Percentiles rank a stretch among this genome's conserved stretches.
phyloP scores from a whole-genome alignment of 1,140 invertebrate species.

The Pseudomyrmex concolor region DNA sequence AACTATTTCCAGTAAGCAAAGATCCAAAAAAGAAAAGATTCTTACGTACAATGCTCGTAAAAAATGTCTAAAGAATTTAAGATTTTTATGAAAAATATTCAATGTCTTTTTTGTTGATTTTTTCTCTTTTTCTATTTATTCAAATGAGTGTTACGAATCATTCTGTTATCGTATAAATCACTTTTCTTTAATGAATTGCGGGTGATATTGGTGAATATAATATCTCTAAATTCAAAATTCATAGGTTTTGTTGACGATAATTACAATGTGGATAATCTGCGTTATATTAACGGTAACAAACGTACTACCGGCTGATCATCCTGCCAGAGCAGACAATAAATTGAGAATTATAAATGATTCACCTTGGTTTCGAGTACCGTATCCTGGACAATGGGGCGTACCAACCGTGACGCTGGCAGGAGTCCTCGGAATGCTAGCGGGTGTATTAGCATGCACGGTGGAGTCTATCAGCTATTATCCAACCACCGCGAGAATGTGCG shows the following conservation, averaged over 20 bases:
- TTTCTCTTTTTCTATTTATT: no score
- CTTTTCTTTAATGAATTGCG: background rate
- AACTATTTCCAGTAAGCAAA: conserved; percentile 92
- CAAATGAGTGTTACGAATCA: no score
- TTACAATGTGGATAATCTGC: conserved; percentile 92
- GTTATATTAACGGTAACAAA: conserved; percentile 90
- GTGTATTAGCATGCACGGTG: conserved; percentile 93
- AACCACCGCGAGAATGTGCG: conserved; percentile 93
- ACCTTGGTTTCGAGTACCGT: conserved; percentile 94
- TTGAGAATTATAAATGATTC: conserved; percentile 90
- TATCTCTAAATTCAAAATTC: conserved; percentile 24
- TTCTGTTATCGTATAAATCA: background rate
- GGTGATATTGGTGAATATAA: background rate
- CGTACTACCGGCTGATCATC: conserved; percentile 88
- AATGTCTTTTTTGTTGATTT: background rate
- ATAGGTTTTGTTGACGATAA: conserved; percentile 92
- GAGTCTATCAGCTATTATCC: conserved; percentile 96
- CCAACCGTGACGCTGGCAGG: conserved; percentile 91
- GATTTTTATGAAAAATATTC: background rate
- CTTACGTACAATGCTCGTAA: background rate
- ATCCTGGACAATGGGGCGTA: conserved; percentile 95
- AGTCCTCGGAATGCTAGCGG: conserved; percentile 93
- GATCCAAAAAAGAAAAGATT: background rate
- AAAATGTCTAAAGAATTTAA: background rate
- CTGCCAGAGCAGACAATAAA: conserved; percentile 92